phyloP scores from a whole-genome alignment of 2,113 vertebrate species.

The Gorilla gorilla region DNA sequence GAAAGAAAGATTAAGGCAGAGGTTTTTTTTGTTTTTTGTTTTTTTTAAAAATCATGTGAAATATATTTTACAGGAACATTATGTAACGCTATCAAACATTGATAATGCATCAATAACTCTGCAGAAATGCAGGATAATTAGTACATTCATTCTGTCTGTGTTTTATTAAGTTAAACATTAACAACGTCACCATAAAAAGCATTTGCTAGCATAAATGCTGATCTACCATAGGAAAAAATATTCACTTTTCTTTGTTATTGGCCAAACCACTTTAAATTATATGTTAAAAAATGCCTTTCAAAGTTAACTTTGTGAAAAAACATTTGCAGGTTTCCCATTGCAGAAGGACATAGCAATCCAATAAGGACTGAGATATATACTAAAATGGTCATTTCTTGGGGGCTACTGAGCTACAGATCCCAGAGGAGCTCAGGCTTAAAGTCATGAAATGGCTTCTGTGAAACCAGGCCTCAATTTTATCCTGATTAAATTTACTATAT shows the following conservation, averaged over 20 bases:
- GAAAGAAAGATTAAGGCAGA: constrained; percentile 69
- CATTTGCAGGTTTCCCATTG: not conserved
- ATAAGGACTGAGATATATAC: not conserved
- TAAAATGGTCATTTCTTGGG: not conserved
- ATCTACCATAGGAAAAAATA: constrained; percentile 30
- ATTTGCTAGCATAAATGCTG: constrained; percentile 34
- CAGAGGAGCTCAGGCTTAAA: not conserved
- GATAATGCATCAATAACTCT: constrained; percentile 52
- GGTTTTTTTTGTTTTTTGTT: not conserved
- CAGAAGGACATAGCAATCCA: not conserved
- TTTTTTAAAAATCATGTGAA: not conserved
- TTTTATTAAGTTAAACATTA: constrained; percentile 62
- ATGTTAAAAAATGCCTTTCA: not conserved
- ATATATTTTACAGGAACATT: constrained; percentile 67
- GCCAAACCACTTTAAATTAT: not conserved
- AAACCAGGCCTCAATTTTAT: not conserved
- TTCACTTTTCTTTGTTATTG: not conserved
- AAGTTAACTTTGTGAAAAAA: not conserved
- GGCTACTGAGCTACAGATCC: not conserved
- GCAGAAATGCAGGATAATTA: constrained; percentile 44
- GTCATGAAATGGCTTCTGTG: not conserved
- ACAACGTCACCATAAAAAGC: not conserved
- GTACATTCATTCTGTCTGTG: constrained; percentile 58
- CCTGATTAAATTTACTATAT: not conserved
- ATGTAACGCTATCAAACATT: constrained; percentile 48